These are phyloP conservation scores for Notarius lentiginosus DNA, from an alignment of 2,113 vertebrate genomes.

Conservation along the genomic window DNA sequence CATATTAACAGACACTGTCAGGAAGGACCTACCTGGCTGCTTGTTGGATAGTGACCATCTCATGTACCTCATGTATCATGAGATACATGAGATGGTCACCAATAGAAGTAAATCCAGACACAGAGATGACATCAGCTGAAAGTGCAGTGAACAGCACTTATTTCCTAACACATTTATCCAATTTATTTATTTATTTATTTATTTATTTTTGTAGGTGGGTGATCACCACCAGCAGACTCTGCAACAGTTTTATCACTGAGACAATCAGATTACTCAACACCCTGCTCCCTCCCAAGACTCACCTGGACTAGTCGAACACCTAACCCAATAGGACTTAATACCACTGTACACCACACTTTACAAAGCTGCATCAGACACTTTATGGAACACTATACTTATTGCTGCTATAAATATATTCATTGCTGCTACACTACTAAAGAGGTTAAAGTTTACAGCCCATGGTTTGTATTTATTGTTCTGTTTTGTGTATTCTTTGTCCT, in stretches of 20 bases:
- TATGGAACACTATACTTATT: too few relatives aligned
- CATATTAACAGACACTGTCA: not conserved
- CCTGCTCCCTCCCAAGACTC: too few relatives aligned
- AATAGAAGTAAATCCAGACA: constrained; percentile 5
- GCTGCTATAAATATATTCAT: not conserved
- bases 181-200: not conserved
- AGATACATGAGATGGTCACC: not conserved
- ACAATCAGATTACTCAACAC: not conserved
- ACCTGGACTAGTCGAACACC: too few relatives aligned
- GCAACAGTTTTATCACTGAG: not conserved
- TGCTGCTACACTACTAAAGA: not conserved
- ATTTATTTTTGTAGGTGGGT: not conserved
- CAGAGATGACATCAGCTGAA: constrained; percentile 11
- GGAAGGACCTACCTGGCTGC: not conserved
- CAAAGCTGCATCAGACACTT: too few relatives aligned
- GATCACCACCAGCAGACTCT: not conserved
- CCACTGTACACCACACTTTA: too few relatives aligned
- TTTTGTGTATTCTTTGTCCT: not conserved
- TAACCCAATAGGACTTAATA: too few relatives aligned
- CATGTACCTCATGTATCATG: too few relatives aligned
- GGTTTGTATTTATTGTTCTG: not conserved
- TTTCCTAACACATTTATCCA: not conserved
- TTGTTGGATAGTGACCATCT: not conserved
- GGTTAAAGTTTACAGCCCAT: not conserved
- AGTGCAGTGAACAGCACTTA: not conserved